These are phyloP conservation scores for Scarus forsteni DNA, from an alignment of 2,797 vertebrate species.

Conservation along the genomic window DNA sequence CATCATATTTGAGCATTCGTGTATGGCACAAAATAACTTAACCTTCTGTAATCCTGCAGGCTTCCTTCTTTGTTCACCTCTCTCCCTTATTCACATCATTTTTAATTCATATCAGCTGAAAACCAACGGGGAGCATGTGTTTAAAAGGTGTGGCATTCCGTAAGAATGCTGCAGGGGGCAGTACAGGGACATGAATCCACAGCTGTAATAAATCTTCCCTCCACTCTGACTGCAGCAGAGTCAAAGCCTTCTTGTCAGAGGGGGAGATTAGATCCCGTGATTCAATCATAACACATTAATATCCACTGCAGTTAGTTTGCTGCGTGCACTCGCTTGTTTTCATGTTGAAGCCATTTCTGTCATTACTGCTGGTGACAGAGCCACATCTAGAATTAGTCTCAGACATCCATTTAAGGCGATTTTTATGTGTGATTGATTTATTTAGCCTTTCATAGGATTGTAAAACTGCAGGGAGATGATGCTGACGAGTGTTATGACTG, in stretches of 20 bases:
- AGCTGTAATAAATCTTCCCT: not conserved
- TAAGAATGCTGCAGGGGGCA: conserved; percentile 70
- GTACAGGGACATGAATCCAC: conserved; percentile 59
- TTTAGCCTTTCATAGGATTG: conserved; percentile 36
- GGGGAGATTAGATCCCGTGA: conserved; percentile 39
- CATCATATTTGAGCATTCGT: not conserved
- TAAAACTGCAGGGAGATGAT: conserved; percentile 18
- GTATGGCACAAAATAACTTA: not conserved
- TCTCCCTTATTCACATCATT: not conserved
- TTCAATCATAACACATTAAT: conserved; percentile 53
- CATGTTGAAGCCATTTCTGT: conserved; percentile 24
- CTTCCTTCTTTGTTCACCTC: not conserved
- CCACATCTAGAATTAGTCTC: not conserved
- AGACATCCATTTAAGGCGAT: conserved; percentile 13
- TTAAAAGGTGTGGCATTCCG: not conserved
- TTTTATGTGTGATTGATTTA: conserved; percentile 38
- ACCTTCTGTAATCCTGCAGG: not conserved
- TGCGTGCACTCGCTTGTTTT: conserved; percentile 25
- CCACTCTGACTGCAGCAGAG: conserved; percentile 34
- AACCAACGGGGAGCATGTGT: not conserved
- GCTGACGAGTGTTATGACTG: conserved; percentile 19
- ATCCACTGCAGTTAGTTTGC: conserved; percentile 38
- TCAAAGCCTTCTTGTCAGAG: conserved; percentile 28
- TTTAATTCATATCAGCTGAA: not conserved
- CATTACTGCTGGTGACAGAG: conserved; percentile 8